These are phyloP conservation scores for Spialia ferax DNA, from an alignment of 2,888 invertebrate genomes.

Conservation along the genomic window DNA sequence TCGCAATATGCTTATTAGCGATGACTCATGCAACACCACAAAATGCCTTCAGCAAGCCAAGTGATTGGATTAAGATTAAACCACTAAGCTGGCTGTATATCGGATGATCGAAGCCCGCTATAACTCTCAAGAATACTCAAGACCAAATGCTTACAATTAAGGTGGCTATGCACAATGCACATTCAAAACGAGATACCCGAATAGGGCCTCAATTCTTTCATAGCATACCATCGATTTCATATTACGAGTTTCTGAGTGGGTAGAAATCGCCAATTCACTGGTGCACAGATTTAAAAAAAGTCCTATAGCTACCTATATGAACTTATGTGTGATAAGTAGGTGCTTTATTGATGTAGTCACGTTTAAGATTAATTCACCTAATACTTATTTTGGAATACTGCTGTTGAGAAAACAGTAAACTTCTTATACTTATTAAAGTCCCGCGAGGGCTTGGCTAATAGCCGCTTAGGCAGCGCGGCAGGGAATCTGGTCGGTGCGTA, in stretches of 20 bases:
- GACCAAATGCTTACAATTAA: constrained; percentile 17
- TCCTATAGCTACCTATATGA: too few species aligned
- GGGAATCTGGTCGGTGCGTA: constrained; percentile 5
- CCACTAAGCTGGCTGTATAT: constrained; percentile 26
- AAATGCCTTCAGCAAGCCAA: constrained; percentile 24
- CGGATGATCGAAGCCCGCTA: constrained; percentile 32
- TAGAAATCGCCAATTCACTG: too few species aligned
- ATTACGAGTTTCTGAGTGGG: too few species aligned
- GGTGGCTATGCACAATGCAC: not conserved
- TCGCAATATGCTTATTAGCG: not conserved
- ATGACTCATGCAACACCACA: constrained; percentile 28
- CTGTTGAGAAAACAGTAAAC: too few species aligned
- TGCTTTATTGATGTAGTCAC: too few species aligned
- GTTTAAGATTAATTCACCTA: too few species aligned
- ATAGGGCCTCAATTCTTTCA: too few species aligned
- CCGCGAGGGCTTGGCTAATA: not conserved
- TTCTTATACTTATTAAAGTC: not conserved
- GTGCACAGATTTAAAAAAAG: too few species aligned
- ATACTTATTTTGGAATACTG: too few species aligned
- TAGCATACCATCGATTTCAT: too few species aligned
- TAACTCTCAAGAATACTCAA: constrained; percentile 29
- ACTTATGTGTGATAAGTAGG: too few species aligned
- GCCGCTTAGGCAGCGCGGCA: not conserved
- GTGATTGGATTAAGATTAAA: constrained; percentile 44
- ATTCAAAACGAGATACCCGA: too few species aligned